Evolutionary conservation across 2,113 vertebrate genomes (phyloP), one percentile per base, ranked within the genome.

Genomic region (Ctenomys sociabilis): DNA sequence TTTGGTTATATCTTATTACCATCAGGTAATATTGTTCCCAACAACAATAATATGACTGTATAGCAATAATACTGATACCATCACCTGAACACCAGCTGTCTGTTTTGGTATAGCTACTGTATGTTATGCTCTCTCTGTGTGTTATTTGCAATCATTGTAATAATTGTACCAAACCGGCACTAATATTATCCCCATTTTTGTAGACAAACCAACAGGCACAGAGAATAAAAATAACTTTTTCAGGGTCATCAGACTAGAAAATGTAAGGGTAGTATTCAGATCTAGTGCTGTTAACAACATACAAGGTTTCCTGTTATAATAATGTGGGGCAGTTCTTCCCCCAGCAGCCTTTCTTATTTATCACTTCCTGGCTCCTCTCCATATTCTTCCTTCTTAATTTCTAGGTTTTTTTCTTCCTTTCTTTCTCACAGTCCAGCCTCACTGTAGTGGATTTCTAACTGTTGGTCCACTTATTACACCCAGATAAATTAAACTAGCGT

Each of bases 1-100:
- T 91, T 91, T 83, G 35, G 91, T 86, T 87, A 24, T 89, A 49
- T 43, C 87, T 93, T 70, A 81, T 70, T 88, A 63, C 35, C 28
- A 11, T 73, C 45, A 83, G 52, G 63, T 10, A 63, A 89, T 37
- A 78, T 8, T 30, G 30, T 26, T 64, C 43, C 54, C 54, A 81
- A 77, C 49, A 78, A 73, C 43, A 91, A 82, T 63, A 90, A 54
- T 45, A 19, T 57, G n/a, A 94, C 57, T 94, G 24, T 95, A 80
- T 95, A 80, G 37, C 64, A 94, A 49, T 30, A 87, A 61, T 28
- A 54, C 72, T 64, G 91, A 57, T 19, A 91, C 22, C n/a, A 82
- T 8, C 22, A 96, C 17, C 35, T 37, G n/a, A 85, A 45, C 59
- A 92, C 59, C 28, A 88, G 14, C 7, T 93, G 77, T 17, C 14